Percentiles rank a stretch among this genome's conserved stretches.
These are phyloP conservation scores for Phymastichus coffea DNA, from an alignment of 1,140 invertebrate genomes.

Conservation along the genomic window DNA sequence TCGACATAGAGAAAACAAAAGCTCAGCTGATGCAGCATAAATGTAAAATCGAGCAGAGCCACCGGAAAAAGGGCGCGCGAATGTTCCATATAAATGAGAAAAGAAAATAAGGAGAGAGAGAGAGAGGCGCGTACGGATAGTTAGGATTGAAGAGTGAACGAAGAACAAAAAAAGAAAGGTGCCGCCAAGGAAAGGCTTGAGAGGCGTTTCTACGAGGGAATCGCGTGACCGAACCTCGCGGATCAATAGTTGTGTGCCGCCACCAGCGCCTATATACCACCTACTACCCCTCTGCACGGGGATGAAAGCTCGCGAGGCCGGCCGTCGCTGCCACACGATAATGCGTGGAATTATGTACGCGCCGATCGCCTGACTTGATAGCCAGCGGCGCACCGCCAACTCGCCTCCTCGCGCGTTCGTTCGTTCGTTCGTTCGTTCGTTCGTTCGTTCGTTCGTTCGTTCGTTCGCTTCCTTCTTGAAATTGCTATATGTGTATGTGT, in stretches of 20 bases:
- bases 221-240: constrained; percentile 52
- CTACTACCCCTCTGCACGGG: too few relatives aligned
- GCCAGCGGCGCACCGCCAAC: not conserved
- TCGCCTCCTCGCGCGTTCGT: not conserved
- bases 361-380: not conserved
- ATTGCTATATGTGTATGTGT: too few relatives aligned
- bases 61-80: too few relatives aligned
- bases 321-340: too few relatives aligned
- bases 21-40: constrained; percentile 1
- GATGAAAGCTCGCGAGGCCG: too few relatives aligned
- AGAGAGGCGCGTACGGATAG: not conserved
- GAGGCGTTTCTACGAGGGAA: constrained; percentile 54
- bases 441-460: too few relatives aligned
- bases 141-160: not conserved
- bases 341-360: not conserved
- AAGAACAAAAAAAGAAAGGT: constrained; percentile 3
- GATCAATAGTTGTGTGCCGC: constrained; percentile 50
- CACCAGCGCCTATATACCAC: not conserved
- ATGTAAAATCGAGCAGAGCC: not conserved
- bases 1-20: not conserved
- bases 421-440: not conserved
- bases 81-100: constrained; percentile 5
- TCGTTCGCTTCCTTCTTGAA: too few relatives aligned
- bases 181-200: constrained; percentile 49
- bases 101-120: constrained; percentile 2